Evolutionary conservation across 2,797 vertebrate species (phyloP), one percentile per base, ranked within the genome.

Genomic region (Rhyacichthys aspro): DNA sequence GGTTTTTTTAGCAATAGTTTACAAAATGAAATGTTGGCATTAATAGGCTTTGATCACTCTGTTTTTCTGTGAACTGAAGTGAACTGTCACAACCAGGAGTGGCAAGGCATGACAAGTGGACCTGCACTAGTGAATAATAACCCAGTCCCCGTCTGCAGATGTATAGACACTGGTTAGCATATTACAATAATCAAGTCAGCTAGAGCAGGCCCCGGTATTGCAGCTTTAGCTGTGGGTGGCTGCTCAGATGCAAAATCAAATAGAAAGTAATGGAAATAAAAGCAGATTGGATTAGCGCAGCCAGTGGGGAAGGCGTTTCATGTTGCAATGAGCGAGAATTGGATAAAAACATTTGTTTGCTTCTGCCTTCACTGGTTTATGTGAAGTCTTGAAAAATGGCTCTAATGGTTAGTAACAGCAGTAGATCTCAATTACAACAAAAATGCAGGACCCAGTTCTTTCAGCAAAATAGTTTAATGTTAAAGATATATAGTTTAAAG

Each of bases 161-260:
- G 60, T 39, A 47, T 17, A 62, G 67, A 72, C 59, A 36, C 75
- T 63, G 67, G 74, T 86, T 88, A 80, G 66, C 80, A 72, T 58
- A 84, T 86, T 71, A 84, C 60, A 43, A 70, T 82, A 76, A 87
- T 83, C 62, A 58, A 76, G 80, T 84, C 73, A 62, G 68, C 73
- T 48, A 6, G 69, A 72, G 39, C 63, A 45, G 68, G 60, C 64
- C 17, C n/a, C 3, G 59, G 43, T 56, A 67, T 63, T 62, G 56
- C 68, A 67, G 53, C 53, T 69, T 49, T 49, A 75, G 69, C 72
- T 64, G 87, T 87, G 87, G 85, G 81, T 63, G 84, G 82, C 72
- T 81, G 78, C 76, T 73, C 72, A 74, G 85, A 85, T 74, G 70
- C 59, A 63, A 81, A 90, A 90, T 91, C 81, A 72, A 88, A 92